These are phyloP conservation scores for Bubalus kerabau DNA, from an alignment of 2,113 vertebrate species.

Conservation along the genomic window DNA sequence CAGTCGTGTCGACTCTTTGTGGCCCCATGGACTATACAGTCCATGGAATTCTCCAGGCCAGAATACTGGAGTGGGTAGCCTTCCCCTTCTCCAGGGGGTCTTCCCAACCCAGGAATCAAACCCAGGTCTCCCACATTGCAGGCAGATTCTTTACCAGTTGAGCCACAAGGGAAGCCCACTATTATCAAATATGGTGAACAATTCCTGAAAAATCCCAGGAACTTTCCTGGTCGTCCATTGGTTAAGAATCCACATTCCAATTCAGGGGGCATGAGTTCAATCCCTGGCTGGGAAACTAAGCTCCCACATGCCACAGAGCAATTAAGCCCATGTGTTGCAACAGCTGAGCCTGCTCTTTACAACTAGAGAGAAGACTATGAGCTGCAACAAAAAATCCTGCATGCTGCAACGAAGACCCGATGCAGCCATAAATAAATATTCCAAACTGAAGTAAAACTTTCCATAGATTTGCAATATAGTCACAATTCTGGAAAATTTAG, in stretches of 20 bases:
- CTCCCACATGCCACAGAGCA: background rate
- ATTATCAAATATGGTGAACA: background rate
- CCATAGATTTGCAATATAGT: background rate
- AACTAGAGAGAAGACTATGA: background rate
- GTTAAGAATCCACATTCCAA: background rate
- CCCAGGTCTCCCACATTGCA: background rate
- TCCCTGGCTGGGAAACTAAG: background rate
- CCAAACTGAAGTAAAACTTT: background rate
- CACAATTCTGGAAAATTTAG: background rate
- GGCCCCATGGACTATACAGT: background rate
- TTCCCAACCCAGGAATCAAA: background rate
- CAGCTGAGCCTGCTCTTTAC: background rate
- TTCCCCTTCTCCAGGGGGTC: background rate
- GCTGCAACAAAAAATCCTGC: background rate
- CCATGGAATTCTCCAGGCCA: background rate
- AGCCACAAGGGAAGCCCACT: background rate
- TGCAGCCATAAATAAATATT: background rate
- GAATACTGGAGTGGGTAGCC: background rate
- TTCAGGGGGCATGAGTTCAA: background rate
- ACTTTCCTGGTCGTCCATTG: background rate
- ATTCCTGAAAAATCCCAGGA: background rate
- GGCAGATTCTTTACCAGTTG: background rate
- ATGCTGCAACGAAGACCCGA: background rate
- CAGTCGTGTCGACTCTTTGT: rapidly evolving
- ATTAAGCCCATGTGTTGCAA: background rate